Conservation (phyloP, 2,113 vertebrate species). For the Jacana jacana region DNA sequence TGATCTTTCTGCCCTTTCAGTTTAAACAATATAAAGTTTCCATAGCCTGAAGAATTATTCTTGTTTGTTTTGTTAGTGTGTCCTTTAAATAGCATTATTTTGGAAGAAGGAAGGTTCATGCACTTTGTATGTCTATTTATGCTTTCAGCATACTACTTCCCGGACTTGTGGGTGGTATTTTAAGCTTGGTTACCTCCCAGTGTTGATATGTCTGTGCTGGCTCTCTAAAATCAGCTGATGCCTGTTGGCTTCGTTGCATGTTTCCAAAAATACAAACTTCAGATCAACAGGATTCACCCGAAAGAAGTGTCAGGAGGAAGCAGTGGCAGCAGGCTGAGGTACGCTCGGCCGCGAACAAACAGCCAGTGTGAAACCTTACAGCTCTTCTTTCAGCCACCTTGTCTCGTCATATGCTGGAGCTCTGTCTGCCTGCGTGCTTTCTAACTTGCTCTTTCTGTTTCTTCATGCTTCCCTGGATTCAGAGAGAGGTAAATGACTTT, state of each 20-base stretch:
- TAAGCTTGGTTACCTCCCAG: conserved; percentile 63
- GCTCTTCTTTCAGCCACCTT: not conserved
- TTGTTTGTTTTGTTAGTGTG: not conserved
- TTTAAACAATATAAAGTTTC: not conserved
- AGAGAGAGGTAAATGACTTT: conserved; percentile 87
- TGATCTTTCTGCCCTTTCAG: not conserved
- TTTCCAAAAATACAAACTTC: conserved; percentile 70
- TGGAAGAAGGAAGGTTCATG: not conserved
- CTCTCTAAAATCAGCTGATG: conserved; percentile 67
- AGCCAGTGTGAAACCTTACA: not conserved
- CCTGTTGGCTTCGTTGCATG: conserved; percentile 55
- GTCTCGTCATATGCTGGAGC: not conserved
- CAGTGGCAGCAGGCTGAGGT: not conserved
- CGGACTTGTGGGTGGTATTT: conserved; percentile 64
- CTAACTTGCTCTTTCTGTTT: conserved; percentile 79
- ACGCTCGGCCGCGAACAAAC: not conserved
- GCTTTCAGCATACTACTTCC: conserved; percentile 25
- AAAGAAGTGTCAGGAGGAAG: not conserved
- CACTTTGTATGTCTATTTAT: not conserved
- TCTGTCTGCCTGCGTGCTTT: conserved; percentile 10
- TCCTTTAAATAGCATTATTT: not conserved
- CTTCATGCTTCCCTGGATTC: conserved; percentile 82
- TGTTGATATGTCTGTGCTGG: conserved; percentile 56
- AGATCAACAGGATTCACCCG: conserved; percentile 34
- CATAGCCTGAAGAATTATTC: not conserved